Evolutionary conservation across 2,888 invertebrate species (phyloP).

Genomic region (Dasypogon diadema): DNA sequence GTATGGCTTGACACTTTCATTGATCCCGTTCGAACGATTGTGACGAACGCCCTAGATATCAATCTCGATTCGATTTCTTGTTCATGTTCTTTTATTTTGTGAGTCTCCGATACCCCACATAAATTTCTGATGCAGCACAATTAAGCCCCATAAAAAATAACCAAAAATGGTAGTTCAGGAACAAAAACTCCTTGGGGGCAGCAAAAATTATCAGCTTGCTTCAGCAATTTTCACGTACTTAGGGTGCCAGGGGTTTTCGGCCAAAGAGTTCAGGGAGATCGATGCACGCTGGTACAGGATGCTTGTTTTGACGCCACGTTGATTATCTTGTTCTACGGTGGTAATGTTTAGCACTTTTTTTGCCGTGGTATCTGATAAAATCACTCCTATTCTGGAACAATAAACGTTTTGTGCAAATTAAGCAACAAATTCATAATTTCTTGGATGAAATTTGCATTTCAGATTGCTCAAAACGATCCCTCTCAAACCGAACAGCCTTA

Average conservation of each 20-base stretch:
- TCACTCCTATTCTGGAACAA: not conserved
- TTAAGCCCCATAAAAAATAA: not conserved
- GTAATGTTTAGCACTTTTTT: not conserved
- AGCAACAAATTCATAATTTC: not conserved
- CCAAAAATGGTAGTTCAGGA: not conserved
- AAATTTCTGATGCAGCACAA: not conserved
- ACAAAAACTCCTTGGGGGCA: not conserved
- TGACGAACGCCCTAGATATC: too few relatives aligned
- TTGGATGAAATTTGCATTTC: slow-evolving; percentile 18
- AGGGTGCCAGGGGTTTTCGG: not conserved
- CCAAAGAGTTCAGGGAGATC: not conserved
- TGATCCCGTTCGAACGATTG: not conserved
- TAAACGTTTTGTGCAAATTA: not conserved
- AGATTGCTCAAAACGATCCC: slow-evolving; percentile 2
- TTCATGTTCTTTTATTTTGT: too few relatives aligned
- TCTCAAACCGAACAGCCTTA: not conserved
- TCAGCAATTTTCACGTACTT: not conserved
- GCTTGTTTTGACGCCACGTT: not conserved
- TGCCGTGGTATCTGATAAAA: not conserved
- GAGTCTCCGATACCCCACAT: too few relatives aligned
- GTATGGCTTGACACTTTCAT: not conserved
- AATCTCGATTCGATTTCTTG: not conserved
- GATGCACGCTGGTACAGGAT: not conserved
- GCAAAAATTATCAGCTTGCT: not conserved
- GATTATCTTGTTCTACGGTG: not conserved